Evolutionary conservation across 2,797 vertebrate genomes (phyloP).

Genomic region (Poliocrania exsul): DNA sequence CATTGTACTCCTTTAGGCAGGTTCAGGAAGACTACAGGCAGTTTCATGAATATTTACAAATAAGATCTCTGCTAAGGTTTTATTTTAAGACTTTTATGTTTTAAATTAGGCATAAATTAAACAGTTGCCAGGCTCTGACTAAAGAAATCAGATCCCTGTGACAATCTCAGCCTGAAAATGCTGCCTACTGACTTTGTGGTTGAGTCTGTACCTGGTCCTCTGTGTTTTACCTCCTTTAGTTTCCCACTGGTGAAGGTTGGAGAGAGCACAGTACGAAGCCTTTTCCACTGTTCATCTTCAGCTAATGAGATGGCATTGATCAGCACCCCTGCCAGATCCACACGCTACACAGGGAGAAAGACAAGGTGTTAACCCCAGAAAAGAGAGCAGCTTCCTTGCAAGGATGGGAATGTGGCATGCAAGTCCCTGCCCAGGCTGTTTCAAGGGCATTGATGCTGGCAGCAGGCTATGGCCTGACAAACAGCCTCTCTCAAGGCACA

Average conservation of each 20-base stretch:
- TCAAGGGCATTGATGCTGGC: neutral
- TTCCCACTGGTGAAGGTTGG: constrained; percentile 78
- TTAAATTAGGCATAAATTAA: neutral
- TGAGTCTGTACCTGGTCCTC: neutral
- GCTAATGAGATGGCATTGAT: neutral
- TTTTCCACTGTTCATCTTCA: constrained; percentile 72
- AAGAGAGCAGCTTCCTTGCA: neutral
- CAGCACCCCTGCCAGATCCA: constrained; percentile 19
- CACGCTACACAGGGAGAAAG: neutral
- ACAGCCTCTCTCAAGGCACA: neutral
- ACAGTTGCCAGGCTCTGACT: neutral
- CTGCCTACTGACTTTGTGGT: neutral
- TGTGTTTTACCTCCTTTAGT: constrained; percentile 72
- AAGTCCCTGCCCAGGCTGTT: neutral
- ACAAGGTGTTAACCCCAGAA: neutral
- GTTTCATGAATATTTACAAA: constrained; percentile 19
- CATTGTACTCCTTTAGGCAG: neutral
- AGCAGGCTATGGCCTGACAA: neutral
- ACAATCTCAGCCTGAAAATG: neutral
- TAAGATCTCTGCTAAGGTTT: neutral
- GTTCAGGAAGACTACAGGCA: neutral
- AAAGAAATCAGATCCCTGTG: neutral
- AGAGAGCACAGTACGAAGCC: constrained; percentile 70
- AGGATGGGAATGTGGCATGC: neutral
- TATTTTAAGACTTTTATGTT: neutral